These are phyloP conservation scores for Ceyx erithaca DNA, from an alignment of 2,797 vertebrate genomes.

Conservation along the genomic window DNA sequence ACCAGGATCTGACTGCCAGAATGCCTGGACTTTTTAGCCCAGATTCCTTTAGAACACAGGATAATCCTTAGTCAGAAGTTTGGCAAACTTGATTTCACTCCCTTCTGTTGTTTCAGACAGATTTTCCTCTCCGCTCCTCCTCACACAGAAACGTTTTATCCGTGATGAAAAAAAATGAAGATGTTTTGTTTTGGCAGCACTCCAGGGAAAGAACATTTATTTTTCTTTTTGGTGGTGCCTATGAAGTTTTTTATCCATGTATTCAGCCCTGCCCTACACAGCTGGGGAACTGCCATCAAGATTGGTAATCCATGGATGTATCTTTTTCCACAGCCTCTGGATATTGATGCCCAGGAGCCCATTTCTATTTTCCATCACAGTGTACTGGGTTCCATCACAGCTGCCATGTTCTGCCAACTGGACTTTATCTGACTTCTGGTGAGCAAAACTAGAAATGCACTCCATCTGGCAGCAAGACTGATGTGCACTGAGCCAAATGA, in stretches of 20 bases:
- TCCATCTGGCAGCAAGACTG: slow-evolving; percentile 27
- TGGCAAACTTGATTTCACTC: slow-evolving; percentile 15
- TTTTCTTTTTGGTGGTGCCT: not conserved
- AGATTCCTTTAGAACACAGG: not conserved
- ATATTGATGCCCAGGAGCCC: not conserved
- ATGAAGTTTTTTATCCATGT: not conserved
- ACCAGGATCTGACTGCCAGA: not conserved
- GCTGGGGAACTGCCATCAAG: not conserved
- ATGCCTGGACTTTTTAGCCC: slow-evolving; percentile 26
- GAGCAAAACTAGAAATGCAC: slow-evolving; percentile 26
- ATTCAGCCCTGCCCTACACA: not conserved
- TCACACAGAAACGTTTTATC: not conserved
- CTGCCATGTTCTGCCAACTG: slow-evolving; percentile 28
- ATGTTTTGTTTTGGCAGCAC: not conserved
- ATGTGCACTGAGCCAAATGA: slow-evolving; percentile 13
- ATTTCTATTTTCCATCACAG: slow-evolving; percentile 17
- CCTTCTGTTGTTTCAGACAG: not conserved
- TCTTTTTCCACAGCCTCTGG: not conserved
- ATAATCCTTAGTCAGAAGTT: not conserved
- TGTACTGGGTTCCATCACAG: not conserved
- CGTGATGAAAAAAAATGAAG: not conserved
- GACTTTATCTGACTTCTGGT: slow-evolving; percentile 14
- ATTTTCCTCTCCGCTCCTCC: not conserved
- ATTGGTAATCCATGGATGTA: not conserved
- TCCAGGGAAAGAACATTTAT: not conserved